phyloP scores from a whole-genome alignment of 2,797 vertebrate species.

The Mormyrops attenuatus region DNA sequence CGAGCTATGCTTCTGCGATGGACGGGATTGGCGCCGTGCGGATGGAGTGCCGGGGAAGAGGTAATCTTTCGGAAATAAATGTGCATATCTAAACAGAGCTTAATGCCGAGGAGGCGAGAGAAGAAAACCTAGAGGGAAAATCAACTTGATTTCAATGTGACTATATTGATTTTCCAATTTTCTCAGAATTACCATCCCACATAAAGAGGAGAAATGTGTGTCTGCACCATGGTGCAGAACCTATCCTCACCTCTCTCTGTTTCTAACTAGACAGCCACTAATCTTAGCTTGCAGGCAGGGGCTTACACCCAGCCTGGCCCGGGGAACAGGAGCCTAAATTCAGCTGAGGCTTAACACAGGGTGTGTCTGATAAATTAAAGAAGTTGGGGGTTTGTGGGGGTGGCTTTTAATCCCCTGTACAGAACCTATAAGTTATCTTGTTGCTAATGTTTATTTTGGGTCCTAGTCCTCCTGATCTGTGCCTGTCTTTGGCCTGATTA shows the following conservation, averaged over 20 bases:
- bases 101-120: slow-evolving; percentile 40
- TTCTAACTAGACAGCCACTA: slow-evolving; percentile 11
- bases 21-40: not conserved
- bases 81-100: slow-evolving; percentile 52
- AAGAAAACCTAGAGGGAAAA: slow-evolving; percentile 42
- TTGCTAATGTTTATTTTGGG: not conserved
- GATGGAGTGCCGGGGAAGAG: slow-evolving; percentile 24
- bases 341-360: not conserved
- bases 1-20: slow-evolving; percentile 31
- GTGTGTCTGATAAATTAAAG: slow-evolving; percentile 7
- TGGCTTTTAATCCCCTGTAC: not conserved
- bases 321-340: not conserved
- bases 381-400: not conserved
- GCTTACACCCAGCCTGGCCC: not conserved
- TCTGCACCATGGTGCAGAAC: slow-evolving; percentile 16
- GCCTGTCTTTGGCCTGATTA: not conserved
- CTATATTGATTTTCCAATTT: slow-evolving; percentile 76
- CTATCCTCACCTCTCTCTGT: not conserved
- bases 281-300: slow-evolving; percentile 3
- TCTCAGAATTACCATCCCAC: slow-evolving; percentile 54
- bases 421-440: not conserved
- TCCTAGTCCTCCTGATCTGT: not conserved
- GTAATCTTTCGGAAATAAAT: slow-evolving; percentile 46
- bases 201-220: slow-evolving; percentile 36
- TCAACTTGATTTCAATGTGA: slow-evolving; percentile 55